Base-by-base conservation (phyloP, 2,888 invertebrate genomes). In the Drosophila maculinotata region DNA sequence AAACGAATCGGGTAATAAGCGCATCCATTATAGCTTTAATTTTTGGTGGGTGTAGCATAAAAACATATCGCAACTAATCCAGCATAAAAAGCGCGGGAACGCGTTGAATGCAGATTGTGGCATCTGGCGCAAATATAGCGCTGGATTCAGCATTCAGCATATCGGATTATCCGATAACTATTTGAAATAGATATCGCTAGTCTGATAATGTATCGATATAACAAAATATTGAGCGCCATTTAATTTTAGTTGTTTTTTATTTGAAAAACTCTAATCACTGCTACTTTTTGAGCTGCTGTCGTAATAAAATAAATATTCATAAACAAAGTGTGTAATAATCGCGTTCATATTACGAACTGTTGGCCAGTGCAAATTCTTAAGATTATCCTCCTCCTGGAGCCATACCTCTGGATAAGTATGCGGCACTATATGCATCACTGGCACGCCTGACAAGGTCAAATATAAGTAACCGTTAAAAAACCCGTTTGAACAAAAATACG, bases 351-450 rank as follows among this genome's bases (percentile, higher is more conserved):
- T 84, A 0, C 12, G 52, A 14, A 84, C 35, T 10, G 81, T 49
- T 2, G 78, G 78, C 63, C 68, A 81, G 26, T 84, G 70, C 15
- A 74, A 42, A 26, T 80, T 38, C 3, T 64, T 15, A 2, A 51
- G 92, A 91, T 98, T 95, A 91, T 99, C 99, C 0, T 90, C 91
- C 1, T 93, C 90, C 7, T 94, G 95, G 91, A 99, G 98, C 99
- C 99, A 99, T 1, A 96, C 95, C 0, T 89, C 70, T 0, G 99
- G 99, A 92, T 99, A 99, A 1, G 98, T 97, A n/a, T 79, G 45
- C 0, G 98, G 95, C 86, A 99, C 98, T 38, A 99, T 83, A 92
- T 99, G 99, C 5, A 99, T 90, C 63, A 98, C 94, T 49, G 96
- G 88, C 0, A 91, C 90, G n/a, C 35, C 79, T 81, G 14, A 15